Base-by-base conservation (phyloP, 2,888 invertebrate species). In the Scaptomyza caliginosa region DNA sequence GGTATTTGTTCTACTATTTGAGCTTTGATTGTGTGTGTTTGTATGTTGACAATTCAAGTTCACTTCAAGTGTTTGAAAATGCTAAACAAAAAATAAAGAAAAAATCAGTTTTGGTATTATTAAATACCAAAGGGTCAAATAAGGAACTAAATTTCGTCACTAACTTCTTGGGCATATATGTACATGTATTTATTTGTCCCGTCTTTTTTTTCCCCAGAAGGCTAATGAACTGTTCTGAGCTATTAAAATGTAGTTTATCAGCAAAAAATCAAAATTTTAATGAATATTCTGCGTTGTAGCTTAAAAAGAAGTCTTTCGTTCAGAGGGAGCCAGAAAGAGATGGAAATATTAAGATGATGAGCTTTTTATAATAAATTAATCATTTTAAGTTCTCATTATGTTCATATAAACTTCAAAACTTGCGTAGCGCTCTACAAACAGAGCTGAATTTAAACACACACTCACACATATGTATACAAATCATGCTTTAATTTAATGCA, bases 171-270 rank as follows among this genome's bases (percentile, higher is more conserved):
- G 1, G 1, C 1, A 16, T 34, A 8, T 6, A 16, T 34, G 8
- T 16, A 32, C 5, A 5, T 32, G 7, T 13, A 32, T 5, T 16
- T 2, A 16, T 34, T 34, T 4, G 34, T 8, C 36, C 17, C 7
- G 17, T 19, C 8, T 13, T 13, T 23, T 38, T 21, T 54, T 54
- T 19, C 17, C 48, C 11, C 17, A 8, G 2, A n/a, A 23, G 77
- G 60, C 83, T 77, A 78, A 83, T 78, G 83, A 78, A 78, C 83
- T 79, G 70, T 24, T 30, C n/a, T 34, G 59, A 23, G 72, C 52
- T 42, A 72, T 72, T 67, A 66, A 70, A 70, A 72, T 51, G 55
- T 62, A 67, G 50, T 70, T 62, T 51, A 60, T 70, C 69, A 70
- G 69, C 72, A 59, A 54, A 65, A 67, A 54, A 16, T 4, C 4